Base-by-base conservation (phyloP, 2,888 invertebrate genomes). In the Pogonocherus hispidulus region DNA sequence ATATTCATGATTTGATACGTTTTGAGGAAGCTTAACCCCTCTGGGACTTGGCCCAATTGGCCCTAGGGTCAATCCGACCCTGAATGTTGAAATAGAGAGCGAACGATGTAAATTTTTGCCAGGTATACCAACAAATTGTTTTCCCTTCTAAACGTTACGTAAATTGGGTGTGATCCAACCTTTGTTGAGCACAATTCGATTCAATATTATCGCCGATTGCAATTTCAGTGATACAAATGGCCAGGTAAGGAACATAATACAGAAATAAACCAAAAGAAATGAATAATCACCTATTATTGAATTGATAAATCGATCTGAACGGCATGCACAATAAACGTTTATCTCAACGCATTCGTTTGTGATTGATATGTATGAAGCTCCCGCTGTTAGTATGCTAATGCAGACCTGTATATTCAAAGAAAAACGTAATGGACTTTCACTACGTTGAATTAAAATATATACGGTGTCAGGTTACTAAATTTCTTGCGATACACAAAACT, bases 331-430 rank as follows among this genome's bases (percentile, higher is more conserved):
- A 18, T 52, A 52, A 32, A 22, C 52, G 32, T 52, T 52, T 52
- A 52, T 27, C 32, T 52, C 32, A 52, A n/a, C 52, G 18, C 18
- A 11, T 32, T 11, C 32, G 18, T 32, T 32, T 52, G 27, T 32
- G 52, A 52, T 52, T 52, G 52, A 52, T 52, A 52, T 35, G 32
- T 32, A 52, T n/a, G 32, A 27, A 52, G 27, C 52, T 52, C 52
- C 52, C 52, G 52, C 52, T 52, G 52, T 27, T 22, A 52, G 32
- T 52, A 52, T 32, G 32, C 32, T 52, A 52, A 18, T 52, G 32
- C 32, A 18, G 52, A 52, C 52, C 52, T 52, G 27, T 23, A 52
- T 52, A 52, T 32, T 6, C 32, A 52, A 32, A 32, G 22, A 52
- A 16, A 32, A 52, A 18, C n/a, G 16, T 27, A 32, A 32, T 52